These are phyloP conservation scores for Antigone vipio DNA, from an alignment of 2,113 vertebrate genomes.

Conservation along the genomic window DNA sequence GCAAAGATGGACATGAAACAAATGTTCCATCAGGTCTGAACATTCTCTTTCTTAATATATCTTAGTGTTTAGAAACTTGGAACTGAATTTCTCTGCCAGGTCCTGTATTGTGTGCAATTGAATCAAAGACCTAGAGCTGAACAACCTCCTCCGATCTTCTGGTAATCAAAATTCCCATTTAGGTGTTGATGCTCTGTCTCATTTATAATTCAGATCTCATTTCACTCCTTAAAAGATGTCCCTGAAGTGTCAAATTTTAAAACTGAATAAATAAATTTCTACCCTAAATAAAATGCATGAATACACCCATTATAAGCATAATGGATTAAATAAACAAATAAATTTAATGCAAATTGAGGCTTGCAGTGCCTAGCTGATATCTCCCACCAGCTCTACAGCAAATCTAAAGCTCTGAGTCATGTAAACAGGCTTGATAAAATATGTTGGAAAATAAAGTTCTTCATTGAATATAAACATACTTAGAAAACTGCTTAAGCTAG, in stretches of 20 bases:
- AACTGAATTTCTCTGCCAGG: neutral
- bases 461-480: neutral
- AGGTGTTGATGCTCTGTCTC: neutral
- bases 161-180: neutral
- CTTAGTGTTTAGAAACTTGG: neutral
- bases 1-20: neutral
- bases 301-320: neutral
- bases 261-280: neutral
- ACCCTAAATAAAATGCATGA: neutral
- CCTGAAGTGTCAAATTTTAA: neutral
- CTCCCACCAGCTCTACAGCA: neutral
- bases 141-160: neutral
- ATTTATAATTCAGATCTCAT: neutral
- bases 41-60: neutral
- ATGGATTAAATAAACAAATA: neutral
- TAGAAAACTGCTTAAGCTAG: neutral
- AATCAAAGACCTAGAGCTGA: neutral
- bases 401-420: neutral
- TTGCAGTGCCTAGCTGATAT: neutral
- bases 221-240: neutral
- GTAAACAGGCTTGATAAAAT: neutral
- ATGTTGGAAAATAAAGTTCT: neutral
- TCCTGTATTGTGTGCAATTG: neutral
- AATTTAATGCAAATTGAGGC: neutral
- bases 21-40: neutral